Evolutionary conservation across 2,797 vertebrate genomes (phyloP).

Genomic region (Triplophysa yarkandensis): DNA sequence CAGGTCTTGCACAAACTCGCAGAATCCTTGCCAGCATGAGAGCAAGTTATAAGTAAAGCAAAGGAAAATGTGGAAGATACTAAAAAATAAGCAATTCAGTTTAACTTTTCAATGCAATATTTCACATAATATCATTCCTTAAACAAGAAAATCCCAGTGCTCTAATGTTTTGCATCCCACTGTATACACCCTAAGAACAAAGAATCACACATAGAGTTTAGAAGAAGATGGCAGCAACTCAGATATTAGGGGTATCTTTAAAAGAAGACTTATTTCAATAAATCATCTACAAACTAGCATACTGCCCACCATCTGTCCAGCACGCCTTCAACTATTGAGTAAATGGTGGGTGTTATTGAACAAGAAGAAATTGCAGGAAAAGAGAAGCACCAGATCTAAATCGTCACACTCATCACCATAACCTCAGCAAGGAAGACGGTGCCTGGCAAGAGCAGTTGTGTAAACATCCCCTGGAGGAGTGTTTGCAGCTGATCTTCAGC

Average conservation of each 20-base stretch:
- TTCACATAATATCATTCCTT: neutral
- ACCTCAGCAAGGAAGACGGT: constrained; percentile 23
- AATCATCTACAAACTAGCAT: constrained; percentile 42
- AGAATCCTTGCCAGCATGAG: neutral
- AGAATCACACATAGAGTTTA: too few species aligned
- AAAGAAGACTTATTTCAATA: constrained; percentile 4
- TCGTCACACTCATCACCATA: constrained; percentile 38
- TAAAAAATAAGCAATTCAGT: too few species aligned
- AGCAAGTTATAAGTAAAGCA: neutral
- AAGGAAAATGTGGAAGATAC: neutral
- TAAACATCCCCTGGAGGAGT: constrained; percentile 45
- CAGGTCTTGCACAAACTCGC: neutral
- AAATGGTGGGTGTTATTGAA: constrained; percentile 24
- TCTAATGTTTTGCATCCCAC: too few species aligned
- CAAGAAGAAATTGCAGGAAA: neutral
- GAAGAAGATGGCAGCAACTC: neutral
- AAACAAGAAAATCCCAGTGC: too few species aligned
- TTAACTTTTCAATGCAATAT: neutral
- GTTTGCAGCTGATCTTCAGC: constrained; percentile 46
- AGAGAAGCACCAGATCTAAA: constrained; percentile 50
- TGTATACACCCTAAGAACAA: too few species aligned
- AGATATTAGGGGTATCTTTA: neutral
- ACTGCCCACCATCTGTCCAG: constrained; percentile 49
- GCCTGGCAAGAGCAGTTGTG: constrained; percentile 28
- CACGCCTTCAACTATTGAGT: constrained; percentile 25